A percentile compares a stretch with the other conserved stretches of the same genome.
phyloP scores from a whole-genome alignment of 2,113 vertebrate species.

The Coregonus clupeaformis region DNA sequence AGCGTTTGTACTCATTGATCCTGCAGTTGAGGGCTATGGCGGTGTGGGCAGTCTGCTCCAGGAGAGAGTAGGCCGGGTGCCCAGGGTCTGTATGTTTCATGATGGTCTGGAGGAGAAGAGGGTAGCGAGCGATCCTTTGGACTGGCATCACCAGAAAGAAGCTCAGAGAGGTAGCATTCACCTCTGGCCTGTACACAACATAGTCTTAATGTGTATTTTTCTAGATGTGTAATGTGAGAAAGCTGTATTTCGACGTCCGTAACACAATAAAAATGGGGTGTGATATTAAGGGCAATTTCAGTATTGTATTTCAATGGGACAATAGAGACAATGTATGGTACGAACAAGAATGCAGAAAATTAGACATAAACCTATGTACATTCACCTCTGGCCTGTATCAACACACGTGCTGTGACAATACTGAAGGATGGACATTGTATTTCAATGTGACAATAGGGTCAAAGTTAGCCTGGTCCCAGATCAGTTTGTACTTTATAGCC shows the following conservation, averaged over 20 bases:
- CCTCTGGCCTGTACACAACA: slow-evolving; percentile 76
- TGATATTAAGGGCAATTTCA: too few relatives aligned
- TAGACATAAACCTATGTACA: too few relatives aligned
- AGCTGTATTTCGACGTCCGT: too few relatives aligned
- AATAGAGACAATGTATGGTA: too few relatives aligned
- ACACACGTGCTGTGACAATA: background rate
- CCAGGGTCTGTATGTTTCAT: slow-evolving; percentile 80
- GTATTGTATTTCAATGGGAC: too few relatives aligned
- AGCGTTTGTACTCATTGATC: slow-evolving; percentile 95
- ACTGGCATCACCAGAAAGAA: slow-evolving; percentile 94
- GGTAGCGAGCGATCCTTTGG: slow-evolving; percentile 92
- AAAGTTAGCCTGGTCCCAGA: too few relatives aligned
- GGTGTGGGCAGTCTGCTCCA: slow-evolving; percentile 75
- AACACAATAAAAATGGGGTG: too few relatives aligned
- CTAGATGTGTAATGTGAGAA: too few relatives aligned
- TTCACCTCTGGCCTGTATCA: background rate
- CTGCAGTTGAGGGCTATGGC: slow-evolving; percentile 84
- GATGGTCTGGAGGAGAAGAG: slow-evolving; percentile 89
- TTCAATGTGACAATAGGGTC: background rate
- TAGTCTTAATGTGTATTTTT: background rate
- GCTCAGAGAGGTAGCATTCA: slow-evolving; percentile 82
- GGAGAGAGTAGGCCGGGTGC: slow-evolving; percentile 64
- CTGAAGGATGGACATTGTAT: background rate
- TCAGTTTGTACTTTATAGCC: too few relatives aligned
- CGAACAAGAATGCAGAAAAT: too few relatives aligned